phyloP scores from a whole-genome alignment of 2,797 vertebrate species.

The Cuniculus paca region DNA sequence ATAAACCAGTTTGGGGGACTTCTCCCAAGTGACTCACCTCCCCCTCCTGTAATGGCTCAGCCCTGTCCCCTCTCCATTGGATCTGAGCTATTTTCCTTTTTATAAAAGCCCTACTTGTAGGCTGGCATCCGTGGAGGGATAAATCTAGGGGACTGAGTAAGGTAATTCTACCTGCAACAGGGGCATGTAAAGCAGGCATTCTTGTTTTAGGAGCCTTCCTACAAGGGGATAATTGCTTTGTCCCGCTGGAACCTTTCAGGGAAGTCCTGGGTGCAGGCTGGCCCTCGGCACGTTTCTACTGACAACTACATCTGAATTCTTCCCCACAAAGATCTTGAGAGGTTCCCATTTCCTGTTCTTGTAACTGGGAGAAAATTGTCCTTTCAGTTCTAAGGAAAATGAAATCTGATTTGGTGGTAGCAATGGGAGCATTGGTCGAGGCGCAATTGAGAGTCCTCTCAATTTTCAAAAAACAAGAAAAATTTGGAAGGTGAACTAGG shows the following conservation, averaged over 20 bases:
- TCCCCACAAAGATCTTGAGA: constrained; percentile 19
- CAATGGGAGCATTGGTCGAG: neutral
- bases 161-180: neutral
- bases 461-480: neutral
- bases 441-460: neutral
- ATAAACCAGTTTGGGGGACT: neutral
- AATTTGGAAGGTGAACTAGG: neutral
- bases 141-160: constrained; percentile 48
- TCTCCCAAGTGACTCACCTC: constrained; percentile 43
- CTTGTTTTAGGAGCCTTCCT: neutral
- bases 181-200: neutral
- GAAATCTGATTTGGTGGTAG: constrained; percentile 42
- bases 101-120: constrained; percentile 21
- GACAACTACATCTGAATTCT: neutral
- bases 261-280: neutral
- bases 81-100: neutral
- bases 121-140: constrained; percentile 21
- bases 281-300: neutral
- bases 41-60: neutral
- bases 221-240: neutral
- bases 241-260: neutral
- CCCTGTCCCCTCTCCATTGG: neutral
- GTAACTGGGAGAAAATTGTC: neutral
- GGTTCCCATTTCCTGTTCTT: constrained; percentile 13
- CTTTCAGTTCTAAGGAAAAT: constrained; percentile 59